Conservation (phyloP, 2,888 invertebrate species). For the Polia nebulosa region DNA sequence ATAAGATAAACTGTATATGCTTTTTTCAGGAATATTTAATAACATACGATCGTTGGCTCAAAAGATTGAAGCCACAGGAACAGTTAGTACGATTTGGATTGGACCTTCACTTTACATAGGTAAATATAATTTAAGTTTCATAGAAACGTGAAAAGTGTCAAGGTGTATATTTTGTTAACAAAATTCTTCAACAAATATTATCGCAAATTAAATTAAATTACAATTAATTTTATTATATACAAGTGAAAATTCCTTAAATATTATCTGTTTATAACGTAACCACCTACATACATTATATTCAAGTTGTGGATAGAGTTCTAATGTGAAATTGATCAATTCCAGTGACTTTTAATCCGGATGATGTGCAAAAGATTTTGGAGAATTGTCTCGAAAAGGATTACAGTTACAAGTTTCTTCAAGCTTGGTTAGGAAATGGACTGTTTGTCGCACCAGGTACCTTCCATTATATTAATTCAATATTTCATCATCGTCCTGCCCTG, state of each 20-base stretch:
- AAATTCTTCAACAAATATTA: too few species aligned
- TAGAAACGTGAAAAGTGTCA: neutral
- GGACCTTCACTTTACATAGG: constrained; percentile 81
- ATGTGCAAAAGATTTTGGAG: constrained; percentile 82
- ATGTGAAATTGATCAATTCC: constrained; percentile 50
- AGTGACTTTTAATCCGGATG: constrained; percentile 81
- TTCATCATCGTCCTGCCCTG: neutral
- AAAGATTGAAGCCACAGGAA: constrained; percentile 70
- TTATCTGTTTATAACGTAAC: too few species aligned
- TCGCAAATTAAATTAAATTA: too few species aligned
- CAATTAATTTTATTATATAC: too few species aligned
- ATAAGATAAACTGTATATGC: neutral
- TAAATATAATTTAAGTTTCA: constrained; percentile 59
- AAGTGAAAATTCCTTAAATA: too few species aligned
- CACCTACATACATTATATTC: too few species aligned
- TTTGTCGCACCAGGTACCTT: constrained; percentile 82
- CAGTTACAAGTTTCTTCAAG: constrained; percentile 79
- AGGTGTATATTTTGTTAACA: too few species aligned
- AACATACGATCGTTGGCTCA: constrained; percentile 71
- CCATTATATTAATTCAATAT: neutral
- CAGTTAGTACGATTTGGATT: constrained; percentile 78
- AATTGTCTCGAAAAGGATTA: constrained; percentile 82
- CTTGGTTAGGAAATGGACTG: constrained; percentile 84
- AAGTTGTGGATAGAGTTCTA: neutral
- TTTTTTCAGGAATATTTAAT: constrained; percentile 77